Percentiles rank a stretch among this genome's conserved stretches.
Evolutionary conservation across 1,140 invertebrate genomes (phyloP).

Genomic region (Megalonaias nervosa): DNA sequence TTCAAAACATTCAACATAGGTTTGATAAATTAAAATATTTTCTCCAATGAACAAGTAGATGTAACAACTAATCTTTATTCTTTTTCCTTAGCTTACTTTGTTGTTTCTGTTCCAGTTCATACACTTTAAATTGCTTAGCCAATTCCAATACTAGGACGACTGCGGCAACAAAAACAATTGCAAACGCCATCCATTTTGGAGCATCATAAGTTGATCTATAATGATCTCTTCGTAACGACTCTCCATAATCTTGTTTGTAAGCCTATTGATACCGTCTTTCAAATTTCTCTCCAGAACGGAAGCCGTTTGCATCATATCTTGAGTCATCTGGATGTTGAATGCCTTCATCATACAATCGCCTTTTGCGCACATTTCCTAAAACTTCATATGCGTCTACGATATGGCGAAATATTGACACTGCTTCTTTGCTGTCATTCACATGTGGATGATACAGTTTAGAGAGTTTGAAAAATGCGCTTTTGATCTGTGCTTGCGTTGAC

Average conservation of each 20-base stretch:
- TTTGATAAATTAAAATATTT: no score
- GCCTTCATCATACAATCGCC: constrained; percentile 83
- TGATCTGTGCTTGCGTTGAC: constrained; percentile 87
- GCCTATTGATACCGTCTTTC: constrained; percentile 16
- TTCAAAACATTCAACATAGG: no score
- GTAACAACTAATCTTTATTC: no score
- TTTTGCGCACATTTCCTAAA: constrained; percentile 81
- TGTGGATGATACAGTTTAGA: constrained; percentile 93
- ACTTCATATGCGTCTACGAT: constrained; percentile 90
- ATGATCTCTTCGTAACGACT: no score
- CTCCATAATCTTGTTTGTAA: constrained; percentile 49
- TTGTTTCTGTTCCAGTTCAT: no score
- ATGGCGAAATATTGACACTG: constrained; percentile 81
- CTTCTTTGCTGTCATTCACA: constrained; percentile 77
- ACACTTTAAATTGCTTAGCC: no score
- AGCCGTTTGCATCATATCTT: constrained; percentile 5
- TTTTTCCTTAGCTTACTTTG: no score
- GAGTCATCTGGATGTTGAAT: neutral
- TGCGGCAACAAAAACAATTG: no score
- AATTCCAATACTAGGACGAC: no score
- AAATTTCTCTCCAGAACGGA: constrained; percentile 1
- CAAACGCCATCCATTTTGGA: no score
- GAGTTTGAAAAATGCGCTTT: constrained; percentile 89
- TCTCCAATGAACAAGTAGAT: no score
- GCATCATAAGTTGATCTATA: no score